phyloP scores from a whole-genome alignment of 2,113 vertebrate genomes.

The Andinoacara biseriatus region DNA sequence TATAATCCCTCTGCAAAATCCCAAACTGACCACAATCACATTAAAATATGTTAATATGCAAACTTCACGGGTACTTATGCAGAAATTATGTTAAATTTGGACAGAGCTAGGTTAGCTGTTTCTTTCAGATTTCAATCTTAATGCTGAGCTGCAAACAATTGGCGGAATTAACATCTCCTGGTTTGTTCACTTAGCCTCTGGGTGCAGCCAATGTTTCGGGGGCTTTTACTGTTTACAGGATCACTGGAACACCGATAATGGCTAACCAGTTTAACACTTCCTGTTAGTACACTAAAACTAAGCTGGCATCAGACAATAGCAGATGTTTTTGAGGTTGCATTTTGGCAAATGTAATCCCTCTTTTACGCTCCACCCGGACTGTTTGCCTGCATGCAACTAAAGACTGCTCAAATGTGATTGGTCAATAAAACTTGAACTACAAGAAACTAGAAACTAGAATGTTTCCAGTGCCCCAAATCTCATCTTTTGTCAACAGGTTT shows the following conservation, averaged over 20 bases:
- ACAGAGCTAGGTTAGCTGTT: neutral
- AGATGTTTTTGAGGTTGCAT: neutral
- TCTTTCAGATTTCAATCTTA: neutral
- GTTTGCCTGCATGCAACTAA: slow-evolving; percentile 1
- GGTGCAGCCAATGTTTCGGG: no score
- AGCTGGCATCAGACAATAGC: neutral
- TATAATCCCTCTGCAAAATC: neutral
- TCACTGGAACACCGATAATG: neutral
- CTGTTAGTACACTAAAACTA: neutral
- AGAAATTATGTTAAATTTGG: neutral
- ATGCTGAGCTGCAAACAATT: neutral
- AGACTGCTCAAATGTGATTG: neutral
- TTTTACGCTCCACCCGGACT: neutral
- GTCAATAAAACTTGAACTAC: neutral
- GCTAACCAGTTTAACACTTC: neutral
- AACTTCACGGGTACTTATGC: no score
- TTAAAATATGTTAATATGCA: neutral
- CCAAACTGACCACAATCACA: neutral
- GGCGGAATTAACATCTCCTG: no score
- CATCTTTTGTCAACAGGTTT: neutral
- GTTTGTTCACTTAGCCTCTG: neutral
- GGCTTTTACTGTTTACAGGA: neutral
- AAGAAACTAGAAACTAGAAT: neutral
- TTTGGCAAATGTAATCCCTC: neutral
- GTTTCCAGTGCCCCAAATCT: neutral